phyloP scores from a whole-genome alignment of 2,888 invertebrate species.

The Ernsta delagoae region DNA sequence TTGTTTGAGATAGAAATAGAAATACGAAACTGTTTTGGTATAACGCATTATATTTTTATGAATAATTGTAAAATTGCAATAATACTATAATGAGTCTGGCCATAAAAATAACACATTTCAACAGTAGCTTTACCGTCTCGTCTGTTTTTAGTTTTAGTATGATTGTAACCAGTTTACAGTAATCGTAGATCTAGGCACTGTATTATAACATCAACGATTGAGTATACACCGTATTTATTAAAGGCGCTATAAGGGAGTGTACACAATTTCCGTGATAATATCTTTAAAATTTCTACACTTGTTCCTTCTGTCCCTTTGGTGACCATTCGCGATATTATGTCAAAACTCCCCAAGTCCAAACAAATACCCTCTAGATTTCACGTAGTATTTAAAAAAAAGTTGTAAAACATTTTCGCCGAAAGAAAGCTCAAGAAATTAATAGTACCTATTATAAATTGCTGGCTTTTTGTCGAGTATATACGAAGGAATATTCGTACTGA shows the following conservation, averaged over 20 bases:
- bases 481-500: no score
- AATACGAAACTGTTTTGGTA: not conserved
- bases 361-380: no score
- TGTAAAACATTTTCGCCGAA: no score
- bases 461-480: no score
- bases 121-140: slow-evolving; percentile 18
- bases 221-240: slow-evolving; percentile 15
- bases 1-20: no score
- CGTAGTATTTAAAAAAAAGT: no score
- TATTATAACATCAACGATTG: slow-evolving; percentile 18
- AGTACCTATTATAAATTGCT: no score
- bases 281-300: no score
- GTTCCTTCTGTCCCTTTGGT: not conserved
- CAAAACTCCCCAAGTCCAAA: no score
- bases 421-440: no score
- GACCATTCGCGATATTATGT: not conserved
- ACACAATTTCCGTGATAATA: no score
- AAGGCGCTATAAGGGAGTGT: not conserved
- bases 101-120: slow-evolving; percentile 21
- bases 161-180: slow-evolving; percentile 12
- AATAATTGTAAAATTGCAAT: not conserved
- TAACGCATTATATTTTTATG: slow-evolving; percentile 6
- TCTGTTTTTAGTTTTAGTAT: no score
- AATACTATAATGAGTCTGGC: slow-evolving; percentile 12
- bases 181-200: slow-evolving; percentile 22